Evolutionary conservation across 1,140 invertebrate species (phyloP).

Genomic region (Caenorhabditis tropicalis): DNA sequence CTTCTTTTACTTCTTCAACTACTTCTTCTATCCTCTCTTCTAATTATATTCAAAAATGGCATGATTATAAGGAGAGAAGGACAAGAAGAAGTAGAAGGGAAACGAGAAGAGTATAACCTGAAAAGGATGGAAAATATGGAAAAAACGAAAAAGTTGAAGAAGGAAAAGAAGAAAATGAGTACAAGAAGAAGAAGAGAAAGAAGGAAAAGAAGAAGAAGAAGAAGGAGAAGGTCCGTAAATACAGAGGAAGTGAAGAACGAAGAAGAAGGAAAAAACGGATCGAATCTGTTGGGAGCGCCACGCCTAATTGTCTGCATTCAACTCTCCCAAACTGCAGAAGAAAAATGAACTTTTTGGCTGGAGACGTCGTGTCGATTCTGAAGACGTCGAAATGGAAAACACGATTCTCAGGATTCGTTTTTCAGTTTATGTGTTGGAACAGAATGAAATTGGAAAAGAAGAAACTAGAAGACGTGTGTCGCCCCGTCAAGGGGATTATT

Average conservation of each 20-base stretch:
- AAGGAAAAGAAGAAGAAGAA: neutral
- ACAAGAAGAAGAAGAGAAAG: neutral
- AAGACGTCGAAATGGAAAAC: neutral
- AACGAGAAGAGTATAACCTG: neutral
- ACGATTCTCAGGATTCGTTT: neutral
- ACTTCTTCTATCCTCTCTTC: neutral
- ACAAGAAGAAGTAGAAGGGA: neutral
- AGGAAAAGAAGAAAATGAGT: neutral
- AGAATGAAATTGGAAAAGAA: too few relatives aligned
- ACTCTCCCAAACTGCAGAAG: neutral
- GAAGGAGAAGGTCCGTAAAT: neutral
- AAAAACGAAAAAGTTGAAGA: neutral
- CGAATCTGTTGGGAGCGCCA: neutral
- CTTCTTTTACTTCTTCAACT: neutral
- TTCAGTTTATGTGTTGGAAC: too few relatives aligned
- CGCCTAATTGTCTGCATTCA: constrained; percentile 41
- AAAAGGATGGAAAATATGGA: neutral
- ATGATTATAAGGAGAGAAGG: neutral
- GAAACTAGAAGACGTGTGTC: too few relatives aligned
- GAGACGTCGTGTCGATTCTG: neutral
- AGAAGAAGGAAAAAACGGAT: neutral
- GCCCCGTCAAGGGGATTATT: too few relatives aligned
- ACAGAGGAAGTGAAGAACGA: neutral
- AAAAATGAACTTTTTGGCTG: neutral
- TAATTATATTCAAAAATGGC: neutral